phyloP scores from a whole-genome alignment of 2,888 invertebrate species.

The Ectemnius lituratus region DNA sequence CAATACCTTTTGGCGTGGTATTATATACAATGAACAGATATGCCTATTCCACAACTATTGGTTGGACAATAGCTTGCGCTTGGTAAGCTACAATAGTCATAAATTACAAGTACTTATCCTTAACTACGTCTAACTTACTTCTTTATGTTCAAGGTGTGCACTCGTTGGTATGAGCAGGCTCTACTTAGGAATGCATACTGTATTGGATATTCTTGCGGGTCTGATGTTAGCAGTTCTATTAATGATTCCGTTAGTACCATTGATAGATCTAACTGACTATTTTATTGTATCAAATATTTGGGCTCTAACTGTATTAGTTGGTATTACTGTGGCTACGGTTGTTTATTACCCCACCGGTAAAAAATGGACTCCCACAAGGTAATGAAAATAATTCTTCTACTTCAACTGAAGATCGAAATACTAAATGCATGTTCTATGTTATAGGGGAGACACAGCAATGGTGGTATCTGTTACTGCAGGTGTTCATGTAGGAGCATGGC shows the following conservation, averaged over 20 bases:
- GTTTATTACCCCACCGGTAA: conserved; percentile 90
- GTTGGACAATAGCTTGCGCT: conserved; percentile 80
- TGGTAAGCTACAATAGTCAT: conserved; percentile 77
- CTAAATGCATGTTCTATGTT: conserved; percentile 59
- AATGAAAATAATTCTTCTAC: conserved; percentile 35
- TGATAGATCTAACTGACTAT: conserved; percentile 87
- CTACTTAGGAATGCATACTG: conserved; percentile 96
- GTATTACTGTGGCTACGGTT: conserved; percentile 84
- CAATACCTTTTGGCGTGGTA: conserved; percentile 91
- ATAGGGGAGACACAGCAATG: conserved; percentile 93
- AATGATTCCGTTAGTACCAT: conserved; percentile 86
- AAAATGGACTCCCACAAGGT: conserved; percentile 95
- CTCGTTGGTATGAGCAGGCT: conserved; percentile 91
- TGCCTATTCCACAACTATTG: conserved; percentile 83
- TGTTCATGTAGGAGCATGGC: conserved; percentile 89
- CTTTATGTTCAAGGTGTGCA: conserved; percentile 80
- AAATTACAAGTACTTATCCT: conserved; percentile 1
- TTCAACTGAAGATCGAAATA: not conserved
- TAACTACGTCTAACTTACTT: conserved; percentile 22
- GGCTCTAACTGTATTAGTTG: conserved; percentile 83
- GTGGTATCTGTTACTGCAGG: conserved; percentile 91
- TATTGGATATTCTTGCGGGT: conserved; percentile 91
- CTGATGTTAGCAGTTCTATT: conserved; percentile 83
- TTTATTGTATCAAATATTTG: conserved; percentile 84
- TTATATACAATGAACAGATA: conserved; percentile 90